Evolutionary conservation across 2,888 invertebrate genomes (phyloP).

Genomic region (Limnephilus auricula): DNA sequence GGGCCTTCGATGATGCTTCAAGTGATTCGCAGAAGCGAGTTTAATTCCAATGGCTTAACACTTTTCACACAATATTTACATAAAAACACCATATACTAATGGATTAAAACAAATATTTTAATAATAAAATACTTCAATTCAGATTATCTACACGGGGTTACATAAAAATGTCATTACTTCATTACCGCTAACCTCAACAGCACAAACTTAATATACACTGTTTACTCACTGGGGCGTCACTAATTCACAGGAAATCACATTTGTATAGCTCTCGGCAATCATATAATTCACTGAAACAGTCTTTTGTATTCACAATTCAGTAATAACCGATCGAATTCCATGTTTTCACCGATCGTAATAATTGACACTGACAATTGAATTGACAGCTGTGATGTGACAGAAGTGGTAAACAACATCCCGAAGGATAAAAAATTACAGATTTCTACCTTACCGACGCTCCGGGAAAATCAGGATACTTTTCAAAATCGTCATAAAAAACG

Average conservation of each 20-base stretch:
- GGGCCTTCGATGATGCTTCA: background rate
- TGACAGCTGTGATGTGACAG: constrained; percentile 17
- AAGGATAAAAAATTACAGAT: constrained; percentile 25
- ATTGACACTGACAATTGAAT: background rate
- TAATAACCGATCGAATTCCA: background rate
- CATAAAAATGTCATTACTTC: background rate
- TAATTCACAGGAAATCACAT: constrained; percentile 3
- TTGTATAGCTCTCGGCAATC: background rate
- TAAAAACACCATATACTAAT: background rate
- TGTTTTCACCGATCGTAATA: background rate
- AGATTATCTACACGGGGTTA: background rate
- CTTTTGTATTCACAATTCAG: background rate
- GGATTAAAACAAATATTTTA: background rate
- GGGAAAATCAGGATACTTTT: background rate
- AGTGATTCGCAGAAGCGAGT: background rate
- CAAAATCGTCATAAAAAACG: background rate
- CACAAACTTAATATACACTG: background rate
- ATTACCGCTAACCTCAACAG: background rate
- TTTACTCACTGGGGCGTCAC: background rate
- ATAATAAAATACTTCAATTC: background rate
- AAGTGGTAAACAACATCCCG: constrained; percentile 10
- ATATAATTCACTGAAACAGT: background rate
- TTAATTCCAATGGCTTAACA: background rate
- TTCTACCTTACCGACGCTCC: constrained; percentile 25
- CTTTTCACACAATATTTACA: background rate